Evolutionary conservation across 2,888 invertebrate genomes (phyloP).

Genomic region (Stegophylla sp.): DNA sequence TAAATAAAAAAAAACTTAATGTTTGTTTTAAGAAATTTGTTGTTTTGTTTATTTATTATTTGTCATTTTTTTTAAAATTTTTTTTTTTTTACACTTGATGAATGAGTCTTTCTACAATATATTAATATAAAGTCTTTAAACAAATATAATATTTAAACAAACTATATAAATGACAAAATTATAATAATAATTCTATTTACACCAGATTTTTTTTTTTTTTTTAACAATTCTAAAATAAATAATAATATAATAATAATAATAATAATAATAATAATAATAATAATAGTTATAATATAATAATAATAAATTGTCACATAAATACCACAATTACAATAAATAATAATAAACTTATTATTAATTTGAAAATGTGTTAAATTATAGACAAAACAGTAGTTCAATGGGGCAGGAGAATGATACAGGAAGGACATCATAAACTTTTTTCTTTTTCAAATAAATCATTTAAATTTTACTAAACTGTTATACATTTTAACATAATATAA

Average conservation of each 20-base stretch:
- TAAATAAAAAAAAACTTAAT: constrained; percentile 31
- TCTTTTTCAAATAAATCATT: constrained; percentile 1
- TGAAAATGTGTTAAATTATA: constrained; percentile 23
- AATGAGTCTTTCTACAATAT: constrained; percentile 53
- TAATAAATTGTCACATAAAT: constrained; percentile 40
- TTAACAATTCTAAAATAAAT: constrained; percentile 55
- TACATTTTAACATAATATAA: constrained; percentile 34
- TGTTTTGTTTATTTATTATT: constrained; percentile 9
- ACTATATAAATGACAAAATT: constrained; percentile 59
- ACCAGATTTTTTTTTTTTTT: constrained; percentile 24
- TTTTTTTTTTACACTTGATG: constrained; percentile 28
- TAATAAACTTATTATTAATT: constrained; percentile 11
- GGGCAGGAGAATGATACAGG: constrained; percentile 26
- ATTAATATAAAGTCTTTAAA: constrained; percentile 57
- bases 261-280: constrained; percentile 35
- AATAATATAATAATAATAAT: constrained; percentile 48
- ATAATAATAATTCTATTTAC: constrained; percentile 56
- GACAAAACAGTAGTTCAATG: constrained; percentile 45
- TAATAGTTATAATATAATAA: constrained; percentile 3
- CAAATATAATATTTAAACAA: constrained; percentile 59
- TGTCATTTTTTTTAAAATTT: constrained; percentile 4
- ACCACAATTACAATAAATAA: constrained; percentile 19
- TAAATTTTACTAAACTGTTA: constrained; percentile 41
- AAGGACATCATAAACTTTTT: constrained; percentile 11
- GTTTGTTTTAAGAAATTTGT: constrained; percentile 48